Evolutionary conservation across 2,888 invertebrate genomes (phyloP).

Genomic region (Galeopsomyia nigrocyanea): DNA sequence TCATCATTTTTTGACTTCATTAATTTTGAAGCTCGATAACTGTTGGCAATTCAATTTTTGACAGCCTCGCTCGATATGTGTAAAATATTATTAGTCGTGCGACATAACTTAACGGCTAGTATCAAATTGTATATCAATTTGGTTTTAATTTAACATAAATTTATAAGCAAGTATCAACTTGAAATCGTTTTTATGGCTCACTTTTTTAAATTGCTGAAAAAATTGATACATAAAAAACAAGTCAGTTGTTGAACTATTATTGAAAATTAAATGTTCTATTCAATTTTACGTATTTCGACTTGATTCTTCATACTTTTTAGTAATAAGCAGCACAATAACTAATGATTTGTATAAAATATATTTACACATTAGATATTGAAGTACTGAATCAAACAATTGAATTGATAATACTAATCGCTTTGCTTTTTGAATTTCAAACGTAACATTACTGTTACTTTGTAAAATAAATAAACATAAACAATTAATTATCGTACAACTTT

Average conservation of each 20-base stretch:
- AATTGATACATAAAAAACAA: constrained; percentile 36
- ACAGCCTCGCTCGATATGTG: constrained; percentile 58
- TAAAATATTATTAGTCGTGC: constrained; percentile 60
- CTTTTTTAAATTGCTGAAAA: constrained; percentile 23
- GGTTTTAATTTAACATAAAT: constrained; percentile 13
- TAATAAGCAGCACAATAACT: constrained; percentile 39
- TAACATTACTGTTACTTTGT: constrained; percentile 23
- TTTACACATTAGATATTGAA: constrained; percentile 20
- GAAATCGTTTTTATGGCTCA: constrained; percentile 29
- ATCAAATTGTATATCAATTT: constrained; percentile 50
- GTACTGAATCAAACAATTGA: constrained; percentile 20
- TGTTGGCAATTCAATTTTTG: constrained; percentile 50
- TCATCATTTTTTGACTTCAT: not conserved
- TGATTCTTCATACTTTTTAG: constrained; percentile 3
- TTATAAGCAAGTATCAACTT: constrained; percentile 17
- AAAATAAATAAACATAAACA: constrained; percentile 36
- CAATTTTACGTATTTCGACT: constrained; percentile 30
- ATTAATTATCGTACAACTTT: constrained; percentile 36
- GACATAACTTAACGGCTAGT: constrained; percentile 59
- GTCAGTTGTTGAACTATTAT: constrained; percentile 27
- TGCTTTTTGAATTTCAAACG: constrained; percentile 26
- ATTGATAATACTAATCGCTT: constrained; percentile 32
- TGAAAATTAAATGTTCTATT: constrained; percentile 27
- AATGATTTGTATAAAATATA: constrained; percentile 34
- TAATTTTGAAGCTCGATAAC: not conserved